Evolutionary conservation across 2,888 invertebrate genomes (phyloP), one percentile per base, ranked within the genome.

Genomic region (Dione vanillae): DNA sequence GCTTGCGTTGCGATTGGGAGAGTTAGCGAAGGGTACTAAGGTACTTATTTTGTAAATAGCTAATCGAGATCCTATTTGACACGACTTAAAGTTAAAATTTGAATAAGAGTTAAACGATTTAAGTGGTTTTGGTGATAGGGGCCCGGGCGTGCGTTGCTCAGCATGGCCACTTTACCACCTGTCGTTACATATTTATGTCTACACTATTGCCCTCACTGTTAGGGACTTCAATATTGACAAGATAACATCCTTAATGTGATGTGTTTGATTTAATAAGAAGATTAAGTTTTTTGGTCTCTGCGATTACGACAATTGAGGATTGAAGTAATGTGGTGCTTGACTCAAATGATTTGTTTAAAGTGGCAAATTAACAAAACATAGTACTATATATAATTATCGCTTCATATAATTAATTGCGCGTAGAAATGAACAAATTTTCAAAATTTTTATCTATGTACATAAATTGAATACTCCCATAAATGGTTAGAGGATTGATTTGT

Each of bases 171-270:
- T 90, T 88, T 92, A 92, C 92, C 92, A 93, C 92, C 92, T 93
- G 92, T 92, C 92, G 92, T 90, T 93, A 90, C 91, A 92, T 92
- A 93, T 93, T 92, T 93, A 93, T 93, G 92, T 91, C 92, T 92
- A 92, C 92, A 92, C 92, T 92, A 92, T 92, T 90, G 90, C 88
- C 90, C 89, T 90, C 92, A 92, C 92, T 92, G 92, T 92, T 91
- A 92, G 91, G 91, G 91, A 92, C 92, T 92, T 90, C 87, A 92
- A 93, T 93, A 93, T 92, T 93, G 92, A 93, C 92, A 92, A 92
- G 92, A 92, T 92, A 93, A 93, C 93, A 93, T 92, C 93, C 93
- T 92, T 94, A 94, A 94, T 94, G 93, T 94, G 93, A 94, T 94
- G 93, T 91, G 93, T 93, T 93, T 93, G 93, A 94, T 94, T 94